phyloP scores from a whole-genome alignment of 2,888 invertebrate species.

The Harmothoe impar region DNA sequence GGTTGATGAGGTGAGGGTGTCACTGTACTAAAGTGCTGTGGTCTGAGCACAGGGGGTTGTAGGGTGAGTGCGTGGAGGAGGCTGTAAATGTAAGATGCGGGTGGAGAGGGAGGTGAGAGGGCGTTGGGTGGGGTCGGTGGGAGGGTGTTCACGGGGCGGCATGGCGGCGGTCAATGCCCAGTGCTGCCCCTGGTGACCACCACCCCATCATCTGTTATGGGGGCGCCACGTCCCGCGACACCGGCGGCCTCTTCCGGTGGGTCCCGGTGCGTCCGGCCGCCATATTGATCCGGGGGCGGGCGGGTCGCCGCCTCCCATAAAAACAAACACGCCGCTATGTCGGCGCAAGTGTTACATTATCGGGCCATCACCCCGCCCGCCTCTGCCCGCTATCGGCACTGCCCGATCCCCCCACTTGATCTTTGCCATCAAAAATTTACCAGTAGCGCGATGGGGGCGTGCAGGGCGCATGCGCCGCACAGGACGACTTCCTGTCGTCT shows the following conservation, averaged over 20 bases:
- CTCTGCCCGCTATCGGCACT: constrained; percentile 28
- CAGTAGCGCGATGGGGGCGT: not conserved
- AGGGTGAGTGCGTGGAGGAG: not conserved
- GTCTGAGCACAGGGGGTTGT: not conserved
- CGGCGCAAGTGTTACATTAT: constrained; percentile 45
- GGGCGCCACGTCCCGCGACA: constrained; percentile 33
- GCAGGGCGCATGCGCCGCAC: not conserved
- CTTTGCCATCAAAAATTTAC: constrained; percentile 52
- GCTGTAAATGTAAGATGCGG: not conserved
- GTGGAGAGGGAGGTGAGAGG: not conserved
- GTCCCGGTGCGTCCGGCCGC: not conserved
- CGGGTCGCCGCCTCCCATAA: not conserved
- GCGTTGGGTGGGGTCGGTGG: not conserved
- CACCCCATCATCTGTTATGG: constrained; percentile 47
- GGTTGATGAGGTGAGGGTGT: not conserved
- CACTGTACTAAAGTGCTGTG: not conserved
- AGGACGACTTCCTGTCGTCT: constrained; percentile 9
- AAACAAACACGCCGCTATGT: constrained; percentile 27
- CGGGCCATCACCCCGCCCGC: constrained; percentile 25
- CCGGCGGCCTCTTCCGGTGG: constrained; percentile 26
- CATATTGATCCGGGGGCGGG: constrained; percentile 27
- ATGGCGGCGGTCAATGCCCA: not conserved
- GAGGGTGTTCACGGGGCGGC: not conserved
- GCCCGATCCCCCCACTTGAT: constrained; percentile 32
- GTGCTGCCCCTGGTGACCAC: constrained; percentile 34